Evolutionary conservation across 2,888 invertebrate genomes (phyloP).

Genomic region (Liopterus haemorrhoidalis): DNA sequence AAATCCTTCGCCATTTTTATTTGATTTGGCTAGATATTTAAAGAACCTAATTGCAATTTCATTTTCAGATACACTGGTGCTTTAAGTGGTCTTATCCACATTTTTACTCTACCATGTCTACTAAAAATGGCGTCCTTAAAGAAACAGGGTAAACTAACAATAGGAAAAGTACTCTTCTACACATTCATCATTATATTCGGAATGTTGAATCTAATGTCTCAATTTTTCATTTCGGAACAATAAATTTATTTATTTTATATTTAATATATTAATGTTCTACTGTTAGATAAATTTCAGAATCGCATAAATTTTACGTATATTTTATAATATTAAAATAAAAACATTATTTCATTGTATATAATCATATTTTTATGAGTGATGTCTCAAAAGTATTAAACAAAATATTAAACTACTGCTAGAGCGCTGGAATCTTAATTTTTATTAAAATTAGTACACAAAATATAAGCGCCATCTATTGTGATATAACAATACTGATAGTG

Average conservation of each 20-base stretch:
- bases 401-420: too few species aligned
- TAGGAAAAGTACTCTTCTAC: slow-evolving; percentile 54
- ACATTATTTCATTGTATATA: neutral
- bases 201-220: slow-evolving; percentile 67
- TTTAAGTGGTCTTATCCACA: slow-evolving; percentile 77
- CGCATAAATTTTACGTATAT: neutral
- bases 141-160: slow-evolving; percentile 55
- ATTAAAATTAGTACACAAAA: too few species aligned
- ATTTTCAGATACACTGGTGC: slow-evolving; percentile 76
- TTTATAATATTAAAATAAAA: neutral
- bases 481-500: too few species aligned
- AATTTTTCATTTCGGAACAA: slow-evolving; percentile 64
- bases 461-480: too few species aligned
- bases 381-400: too few species aligned
- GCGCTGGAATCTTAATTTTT: too few species aligned
- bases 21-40: too few species aligned
- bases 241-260: slow-evolving; percentile 7
- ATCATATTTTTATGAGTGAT: too few species aligned
- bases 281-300: too few species aligned
- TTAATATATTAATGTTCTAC: neutral
- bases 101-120: slow-evolving; percentile 79
- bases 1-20: too few species aligned
- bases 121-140: slow-evolving; percentile 65
- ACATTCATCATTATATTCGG: slow-evolving; percentile 64
- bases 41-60: neutral